These are phyloP conservation scores for Meiosimyza platycephala DNA, from an alignment of 2,888 invertebrate genomes.

Conservation along the genomic window DNA sequence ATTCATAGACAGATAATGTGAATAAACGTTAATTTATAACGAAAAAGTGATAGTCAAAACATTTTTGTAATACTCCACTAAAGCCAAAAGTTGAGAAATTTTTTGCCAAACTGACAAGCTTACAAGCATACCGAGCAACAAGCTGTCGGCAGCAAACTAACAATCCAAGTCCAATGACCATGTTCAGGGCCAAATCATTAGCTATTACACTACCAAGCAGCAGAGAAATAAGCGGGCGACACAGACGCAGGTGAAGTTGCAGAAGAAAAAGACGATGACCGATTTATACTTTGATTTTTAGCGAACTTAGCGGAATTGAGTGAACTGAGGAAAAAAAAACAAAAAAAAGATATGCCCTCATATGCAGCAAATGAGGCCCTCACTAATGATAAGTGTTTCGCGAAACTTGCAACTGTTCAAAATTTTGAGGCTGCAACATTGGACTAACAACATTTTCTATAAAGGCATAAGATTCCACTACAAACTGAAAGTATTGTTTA, in stretches of 20 bases:
- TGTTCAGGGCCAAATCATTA: conserved; percentile 54
- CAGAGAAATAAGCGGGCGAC: not conserved
- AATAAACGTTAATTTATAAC: conserved; percentile 26
- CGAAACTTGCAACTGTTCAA: too few relatives aligned
- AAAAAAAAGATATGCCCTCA: too few relatives aligned
- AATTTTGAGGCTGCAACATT: too few relatives aligned
- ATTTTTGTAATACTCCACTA: conserved; percentile 18
- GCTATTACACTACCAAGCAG: not conserved
- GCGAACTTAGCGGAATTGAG: too few relatives aligned
- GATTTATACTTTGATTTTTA: not conserved
- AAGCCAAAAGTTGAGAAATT: conserved; percentile 17
- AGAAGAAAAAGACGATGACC: not conserved
- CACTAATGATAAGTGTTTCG: too few relatives aligned
- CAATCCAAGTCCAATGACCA: conserved; percentile 57
- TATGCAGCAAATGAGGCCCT: too few relatives aligned
- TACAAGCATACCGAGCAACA: not conserved
- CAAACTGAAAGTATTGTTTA: too few relatives aligned
- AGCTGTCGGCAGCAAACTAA: not conserved
- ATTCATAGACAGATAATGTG: conserved; percentile 22
- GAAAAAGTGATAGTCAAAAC: conserved; percentile 24
- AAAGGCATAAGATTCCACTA: too few relatives aligned
- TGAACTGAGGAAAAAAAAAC: too few relatives aligned
- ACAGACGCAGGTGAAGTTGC: not conserved
- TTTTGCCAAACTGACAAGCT: conserved; percentile 17
- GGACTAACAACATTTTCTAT: too few relatives aligned